Percentiles rank a stretch among this genome's conserved stretches.
Evolutionary conservation across 2,797 vertebrate genomes (phyloP).

Genomic region (Hydrolagus colliei): DNA sequence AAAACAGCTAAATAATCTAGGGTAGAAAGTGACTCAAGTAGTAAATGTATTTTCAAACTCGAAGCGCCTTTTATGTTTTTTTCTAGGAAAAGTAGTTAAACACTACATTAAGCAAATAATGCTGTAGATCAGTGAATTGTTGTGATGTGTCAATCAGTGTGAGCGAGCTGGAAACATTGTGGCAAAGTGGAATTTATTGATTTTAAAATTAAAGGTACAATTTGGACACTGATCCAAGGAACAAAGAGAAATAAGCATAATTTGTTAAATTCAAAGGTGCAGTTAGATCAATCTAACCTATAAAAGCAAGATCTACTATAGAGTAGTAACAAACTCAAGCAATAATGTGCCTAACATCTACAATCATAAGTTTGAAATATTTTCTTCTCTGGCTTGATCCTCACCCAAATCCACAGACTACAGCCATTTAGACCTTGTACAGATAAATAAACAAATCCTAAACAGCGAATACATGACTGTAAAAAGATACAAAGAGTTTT

Average conservation of each 20-base stretch:
- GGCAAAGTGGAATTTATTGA: too few relatives aligned
- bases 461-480: background rate
- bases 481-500: background rate
- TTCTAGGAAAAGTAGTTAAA: too few relatives aligned
- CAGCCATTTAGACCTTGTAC: background rate
- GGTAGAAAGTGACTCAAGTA: too few relatives aligned
- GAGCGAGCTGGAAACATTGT: too few relatives aligned
- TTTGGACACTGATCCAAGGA: too few relatives aligned
- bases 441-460: background rate
- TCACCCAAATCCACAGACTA: conserved; percentile 8
- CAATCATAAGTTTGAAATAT: conserved; percentile 13
- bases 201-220: too few relatives aligned
- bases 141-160: too few relatives aligned
- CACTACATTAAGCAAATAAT: too few relatives aligned
- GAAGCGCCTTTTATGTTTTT: too few relatives aligned
- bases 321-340: background rate
- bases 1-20: too few relatives aligned
- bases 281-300: conserved; percentile 3
- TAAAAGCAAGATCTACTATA: background rate
- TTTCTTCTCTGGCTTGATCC: background rate
- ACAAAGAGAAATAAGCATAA: background rate
- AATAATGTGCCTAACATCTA: background rate
- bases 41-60: too few relatives aligned
- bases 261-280: conserved; percentile 6
- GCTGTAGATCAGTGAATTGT: too few relatives aligned